A percentile compares a stretch with the other conserved stretches of the same genome.
phyloP scores from a whole-genome alignment of 2,888 invertebrate species.

The Corythucha ciliata region DNA sequence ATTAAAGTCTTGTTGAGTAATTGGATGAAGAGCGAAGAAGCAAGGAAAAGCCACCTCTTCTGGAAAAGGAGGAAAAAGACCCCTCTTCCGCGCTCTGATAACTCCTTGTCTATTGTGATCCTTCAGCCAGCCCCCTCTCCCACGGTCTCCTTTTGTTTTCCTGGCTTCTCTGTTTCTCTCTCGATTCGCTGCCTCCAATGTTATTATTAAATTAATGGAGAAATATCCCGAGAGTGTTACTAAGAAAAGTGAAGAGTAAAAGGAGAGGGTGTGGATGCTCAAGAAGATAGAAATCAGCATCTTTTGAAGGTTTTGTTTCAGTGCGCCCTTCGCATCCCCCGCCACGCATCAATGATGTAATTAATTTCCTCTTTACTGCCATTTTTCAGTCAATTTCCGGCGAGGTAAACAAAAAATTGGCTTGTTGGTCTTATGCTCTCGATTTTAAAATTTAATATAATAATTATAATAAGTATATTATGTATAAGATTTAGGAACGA shows the following conservation, averaged over 20 bases:
- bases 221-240: conserved; percentile 10
- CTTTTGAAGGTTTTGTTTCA: neutral
- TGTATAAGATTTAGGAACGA: no score
- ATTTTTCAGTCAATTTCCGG: no score
- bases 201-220: conserved; percentile 26
- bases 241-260: neutral
- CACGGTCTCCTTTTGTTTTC: neutral
- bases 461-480: no score
- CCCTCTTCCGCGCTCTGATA: no score
- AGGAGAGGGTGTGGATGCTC: neutral
- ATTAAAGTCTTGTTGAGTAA: no score
- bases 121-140: neutral
- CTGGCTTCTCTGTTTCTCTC: conserved; percentile 11
- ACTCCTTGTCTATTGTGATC: no score
- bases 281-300: neutral
- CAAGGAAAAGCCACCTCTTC: no score
- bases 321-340: neutral
- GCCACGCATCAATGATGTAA: conserved; percentile 1
- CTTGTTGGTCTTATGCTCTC: no score
- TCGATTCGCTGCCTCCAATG: conserved; percentile 24
- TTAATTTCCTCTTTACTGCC: conserved; percentile 1
- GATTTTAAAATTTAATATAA: no score
- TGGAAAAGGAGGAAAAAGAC: no score
- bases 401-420: conserved; percentile 2
- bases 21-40: no score